These are phyloP conservation scores for Noctilio leporinus DNA, from an alignment of 2,113 vertebrate species.

Conservation along the genomic window DNA sequence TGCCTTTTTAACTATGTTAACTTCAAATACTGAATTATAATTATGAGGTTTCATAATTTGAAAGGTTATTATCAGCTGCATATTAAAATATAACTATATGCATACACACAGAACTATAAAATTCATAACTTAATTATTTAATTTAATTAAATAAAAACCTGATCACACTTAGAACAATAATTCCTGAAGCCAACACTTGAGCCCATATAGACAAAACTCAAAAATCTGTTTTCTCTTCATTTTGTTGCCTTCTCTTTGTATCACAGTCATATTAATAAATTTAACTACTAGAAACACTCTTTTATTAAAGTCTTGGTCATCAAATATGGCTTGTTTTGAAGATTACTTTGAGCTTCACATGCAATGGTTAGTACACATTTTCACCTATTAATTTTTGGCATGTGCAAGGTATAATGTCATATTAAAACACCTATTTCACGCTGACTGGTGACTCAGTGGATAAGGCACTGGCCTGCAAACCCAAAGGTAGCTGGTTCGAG, in stretches of 20 bases:
- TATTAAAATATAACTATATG: background rate
- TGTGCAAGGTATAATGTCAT: background rate
- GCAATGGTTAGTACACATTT: background rate
- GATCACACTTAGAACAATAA: background rate
- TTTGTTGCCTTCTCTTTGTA: background rate
- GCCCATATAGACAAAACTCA: background rate
- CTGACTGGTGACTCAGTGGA: too few species aligned
- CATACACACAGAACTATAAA: background rate
- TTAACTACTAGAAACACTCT: background rate
- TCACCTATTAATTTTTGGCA: background rate
- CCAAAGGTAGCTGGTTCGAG: too few species aligned
- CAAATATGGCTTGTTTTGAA: background rate
- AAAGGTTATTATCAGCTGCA: background rate
- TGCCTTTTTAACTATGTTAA: background rate
- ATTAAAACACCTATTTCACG: background rate
- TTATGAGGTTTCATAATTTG: background rate
- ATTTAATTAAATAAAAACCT: background rate
- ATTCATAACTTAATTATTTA: background rate
- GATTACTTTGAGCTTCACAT: background rate
- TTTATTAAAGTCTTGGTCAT: background rate
- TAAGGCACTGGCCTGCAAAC: too few species aligned
- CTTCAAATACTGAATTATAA: conserved; percentile 7
- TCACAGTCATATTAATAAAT: background rate
- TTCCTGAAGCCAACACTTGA: background rate
- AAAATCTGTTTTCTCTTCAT: background rate